Conservation (phyloP, 2,888 invertebrate species). For the Dicyrtomina minuta region DNA sequence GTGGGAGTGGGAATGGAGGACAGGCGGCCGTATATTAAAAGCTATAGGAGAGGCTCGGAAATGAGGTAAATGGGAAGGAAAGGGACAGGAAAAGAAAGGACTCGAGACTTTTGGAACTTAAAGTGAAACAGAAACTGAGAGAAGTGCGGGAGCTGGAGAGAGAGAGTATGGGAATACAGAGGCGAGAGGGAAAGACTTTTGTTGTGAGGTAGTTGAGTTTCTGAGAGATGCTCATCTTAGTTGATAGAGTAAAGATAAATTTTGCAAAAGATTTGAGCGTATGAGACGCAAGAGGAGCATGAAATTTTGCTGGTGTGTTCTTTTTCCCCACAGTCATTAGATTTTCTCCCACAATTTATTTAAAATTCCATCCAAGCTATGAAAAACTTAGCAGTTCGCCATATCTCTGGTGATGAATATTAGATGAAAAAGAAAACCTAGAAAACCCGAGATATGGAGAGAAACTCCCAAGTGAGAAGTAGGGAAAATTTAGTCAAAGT, state of each 20-base stretch:
- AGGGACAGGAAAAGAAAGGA: not conserved
- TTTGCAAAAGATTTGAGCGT: conserved; percentile 50
- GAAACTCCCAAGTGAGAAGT: conserved; percentile 51
- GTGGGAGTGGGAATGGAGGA: not conserved
- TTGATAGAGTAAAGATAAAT: conserved; percentile 50
- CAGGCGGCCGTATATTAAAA: conserved; percentile 1
- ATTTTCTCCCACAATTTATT: conserved; percentile 55
- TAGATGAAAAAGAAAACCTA: conserved; percentile 52
- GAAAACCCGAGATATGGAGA: conserved; percentile 48
- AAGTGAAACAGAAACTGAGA: not conserved
- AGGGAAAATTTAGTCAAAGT: conserved; percentile 53
- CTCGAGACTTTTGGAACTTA: not conserved
- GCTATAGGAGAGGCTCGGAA: not conserved
- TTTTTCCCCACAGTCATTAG: conserved; percentile 53
- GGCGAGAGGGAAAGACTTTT: not conserved
- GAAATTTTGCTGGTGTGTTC: conserved; percentile 34
- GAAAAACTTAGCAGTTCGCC: conserved; percentile 54
- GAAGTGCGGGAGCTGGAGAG: not conserved
- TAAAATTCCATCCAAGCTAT: conserved; percentile 54
- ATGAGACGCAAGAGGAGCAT: conserved; percentile 33
- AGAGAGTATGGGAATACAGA: not conserved
- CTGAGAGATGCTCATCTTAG: conserved; percentile 40
- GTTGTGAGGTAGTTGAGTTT: conserved; percentile 31
- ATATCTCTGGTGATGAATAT: conserved; percentile 53
- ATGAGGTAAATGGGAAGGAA: conserved; percentile 35